phyloP scores from a whole-genome alignment of 2,113 vertebrate species.

The Leptobrachium leishanense region DNA sequence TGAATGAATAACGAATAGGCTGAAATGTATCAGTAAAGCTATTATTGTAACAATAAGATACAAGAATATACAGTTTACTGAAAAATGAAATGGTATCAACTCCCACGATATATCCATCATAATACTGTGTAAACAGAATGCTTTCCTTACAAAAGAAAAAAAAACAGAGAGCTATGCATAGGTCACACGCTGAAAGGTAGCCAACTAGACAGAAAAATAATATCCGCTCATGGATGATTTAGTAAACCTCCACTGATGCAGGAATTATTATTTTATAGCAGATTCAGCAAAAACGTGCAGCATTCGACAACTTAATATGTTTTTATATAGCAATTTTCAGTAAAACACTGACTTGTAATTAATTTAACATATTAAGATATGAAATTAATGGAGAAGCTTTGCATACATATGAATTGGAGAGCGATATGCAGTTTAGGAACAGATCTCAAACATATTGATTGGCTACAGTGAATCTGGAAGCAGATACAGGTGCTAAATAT shows the following conservation, averaged over 20 bases:
- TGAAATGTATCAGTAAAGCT: background rate
- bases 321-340: too few relatives aligned
- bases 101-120: slow-evolving; percentile 3
- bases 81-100: background rate
- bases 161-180: background rate
- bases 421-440: too few relatives aligned
- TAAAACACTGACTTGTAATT: too few relatives aligned
- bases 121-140: background rate
- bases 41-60: background rate
- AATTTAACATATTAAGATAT: too few relatives aligned
- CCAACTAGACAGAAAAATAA: background rate
- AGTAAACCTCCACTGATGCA: slow-evolving; percentile 4
- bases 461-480: too few relatives aligned
- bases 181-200: slow-evolving; percentile 7
- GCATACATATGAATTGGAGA: too few relatives aligned
- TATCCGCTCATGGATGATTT: background rate
- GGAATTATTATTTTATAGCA: background rate
- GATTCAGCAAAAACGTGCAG: background rate
- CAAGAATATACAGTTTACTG: background rate
- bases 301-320: too few relatives aligned
- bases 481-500: too few relatives aligned
- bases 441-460: too few relatives aligned
- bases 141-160: slow-evolving; percentile 9
- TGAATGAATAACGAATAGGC: background rate
- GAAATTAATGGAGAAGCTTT: too few relatives aligned